Conservation (phyloP, 1,140 invertebrate species). For the Yoshiicerus persimilis region DNA sequence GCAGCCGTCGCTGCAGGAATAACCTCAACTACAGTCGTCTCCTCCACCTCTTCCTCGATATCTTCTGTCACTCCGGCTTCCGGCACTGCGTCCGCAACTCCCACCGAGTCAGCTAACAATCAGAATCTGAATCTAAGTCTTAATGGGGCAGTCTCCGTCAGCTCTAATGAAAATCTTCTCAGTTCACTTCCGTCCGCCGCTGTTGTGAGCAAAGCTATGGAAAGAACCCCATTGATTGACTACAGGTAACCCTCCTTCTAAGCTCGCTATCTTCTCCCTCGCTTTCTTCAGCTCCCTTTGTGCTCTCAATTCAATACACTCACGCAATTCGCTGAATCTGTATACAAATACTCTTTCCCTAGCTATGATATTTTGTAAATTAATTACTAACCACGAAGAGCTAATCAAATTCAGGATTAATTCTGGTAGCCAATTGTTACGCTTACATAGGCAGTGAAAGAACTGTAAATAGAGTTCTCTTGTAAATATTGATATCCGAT, state of each 20-base stretch:
- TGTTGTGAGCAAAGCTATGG: constrained; percentile 31
- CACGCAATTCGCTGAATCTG: too few relatives aligned
- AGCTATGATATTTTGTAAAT: too few relatives aligned
- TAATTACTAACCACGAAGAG: too few relatives aligned
- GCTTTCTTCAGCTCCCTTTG: too few relatives aligned
- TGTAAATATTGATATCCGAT: neutral
- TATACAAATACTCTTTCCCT: neutral
- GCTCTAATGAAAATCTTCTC: constrained; percentile 32
- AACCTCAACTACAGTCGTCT: neutral
- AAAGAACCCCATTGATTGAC: constrained; percentile 41
- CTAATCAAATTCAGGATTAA: neutral
- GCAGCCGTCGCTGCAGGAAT: neutral
- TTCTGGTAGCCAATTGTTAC: neutral
- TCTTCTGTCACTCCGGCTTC: constrained; percentile 23
- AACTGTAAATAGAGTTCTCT: neutral
- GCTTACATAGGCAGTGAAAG: too few relatives aligned
- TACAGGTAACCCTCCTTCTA: constrained; percentile 43
- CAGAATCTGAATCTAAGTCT: constrained; percentile 41
- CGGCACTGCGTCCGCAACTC: neutral
- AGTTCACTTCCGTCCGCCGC: constrained; percentile 44
- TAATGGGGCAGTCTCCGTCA: constrained; percentile 24
- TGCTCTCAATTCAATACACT: neutral
- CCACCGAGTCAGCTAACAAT: constrained; percentile 24
- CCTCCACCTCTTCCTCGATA: constrained; percentile 18
- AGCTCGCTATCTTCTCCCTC: neutral